These are phyloP conservation scores for Cirrhinus molitorella DNA, from an alignment of 2,797 vertebrate genomes.

Conservation along the genomic window DNA sequence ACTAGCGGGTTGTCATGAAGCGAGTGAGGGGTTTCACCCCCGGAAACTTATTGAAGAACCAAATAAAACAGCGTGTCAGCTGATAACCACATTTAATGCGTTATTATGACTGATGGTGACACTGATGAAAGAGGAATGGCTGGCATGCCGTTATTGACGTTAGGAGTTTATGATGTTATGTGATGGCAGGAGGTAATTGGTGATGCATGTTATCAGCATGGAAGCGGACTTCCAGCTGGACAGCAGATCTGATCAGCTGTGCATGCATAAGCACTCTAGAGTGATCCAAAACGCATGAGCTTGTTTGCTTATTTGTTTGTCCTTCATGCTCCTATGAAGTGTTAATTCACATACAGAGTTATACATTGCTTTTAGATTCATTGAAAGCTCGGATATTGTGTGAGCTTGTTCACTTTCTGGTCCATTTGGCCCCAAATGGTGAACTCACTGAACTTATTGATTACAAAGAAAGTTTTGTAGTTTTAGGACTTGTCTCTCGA, in stretches of 20 bases:
- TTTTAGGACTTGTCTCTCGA: background rate
- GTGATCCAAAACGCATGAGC: background rate
- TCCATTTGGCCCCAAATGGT: background rate
- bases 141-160: background rate
- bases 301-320: background rate
- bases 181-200: conserved; percentile 16
- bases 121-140: conserved; percentile 7
- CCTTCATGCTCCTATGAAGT: background rate
- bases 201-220: background rate
- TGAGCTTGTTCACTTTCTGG: conserved; percentile 1
- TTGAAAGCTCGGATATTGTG: background rate
- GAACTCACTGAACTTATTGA: conserved; percentile 6
- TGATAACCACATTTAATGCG: conserved; percentile 10
- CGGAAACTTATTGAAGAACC: conserved; percentile 5
- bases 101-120: conserved; percentile 18
- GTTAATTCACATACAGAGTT: background rate
- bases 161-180: conserved; percentile 8
- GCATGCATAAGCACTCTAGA: background rate
- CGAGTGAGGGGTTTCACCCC: conserved; percentile 10
- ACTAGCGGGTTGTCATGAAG: background rate
- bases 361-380: background rate
- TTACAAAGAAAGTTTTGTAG: conserved; percentile 4
- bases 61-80: conserved; percentile 11
- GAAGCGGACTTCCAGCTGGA: background rate
- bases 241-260: conserved; percentile 3